Conservation (phyloP, 2,797 vertebrate species). For the Siniperca undulata region DNA sequence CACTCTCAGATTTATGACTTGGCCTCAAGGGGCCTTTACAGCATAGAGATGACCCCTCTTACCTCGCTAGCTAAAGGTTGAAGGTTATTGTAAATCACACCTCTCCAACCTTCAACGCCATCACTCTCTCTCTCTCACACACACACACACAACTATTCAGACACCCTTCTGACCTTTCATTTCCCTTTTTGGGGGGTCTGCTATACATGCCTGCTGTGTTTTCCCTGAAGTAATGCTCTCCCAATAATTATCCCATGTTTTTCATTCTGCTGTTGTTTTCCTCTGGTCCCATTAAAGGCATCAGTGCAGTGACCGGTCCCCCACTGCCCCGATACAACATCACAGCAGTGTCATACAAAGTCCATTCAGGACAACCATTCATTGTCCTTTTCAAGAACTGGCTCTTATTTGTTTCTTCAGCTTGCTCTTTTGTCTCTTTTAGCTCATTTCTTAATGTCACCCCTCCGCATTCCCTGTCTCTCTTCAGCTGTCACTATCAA, state of each 20-base stretch:
- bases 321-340: neutral
- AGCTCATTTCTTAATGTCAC: constrained; percentile 4
- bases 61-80: constrained; percentile 67
- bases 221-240: constrained; percentile 24
- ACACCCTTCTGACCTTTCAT: constrained; percentile 42
- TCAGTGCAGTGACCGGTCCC: constrained; percentile 3
- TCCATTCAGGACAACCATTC: neutral
- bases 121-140: constrained; percentile 21
- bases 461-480: no score
- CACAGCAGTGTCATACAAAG: neutral
- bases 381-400: neutral
- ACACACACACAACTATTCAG: constrained; percentile 24
- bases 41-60: constrained; percentile 62
- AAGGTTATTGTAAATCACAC: constrained; percentile 81
- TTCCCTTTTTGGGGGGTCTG: constrained; percentile 1
- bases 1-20: constrained; percentile 67
- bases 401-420: constrained; percentile 7
- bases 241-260: neutral
- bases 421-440: constrained; percentile 26
- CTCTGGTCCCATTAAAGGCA: constrained; percentile 9
- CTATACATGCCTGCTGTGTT: constrained; percentile 27
- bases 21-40: constrained; percentile 67
- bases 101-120: constrained; percentile 13
- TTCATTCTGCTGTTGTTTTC: constrained; percentile 14
- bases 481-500: no score